Percentiles rank a stretch among this genome's conserved stretches.
These are phyloP conservation scores for Sisyra terminalis DNA, from an alignment of 2,888 invertebrate genomes.

Conservation along the genomic window DNA sequence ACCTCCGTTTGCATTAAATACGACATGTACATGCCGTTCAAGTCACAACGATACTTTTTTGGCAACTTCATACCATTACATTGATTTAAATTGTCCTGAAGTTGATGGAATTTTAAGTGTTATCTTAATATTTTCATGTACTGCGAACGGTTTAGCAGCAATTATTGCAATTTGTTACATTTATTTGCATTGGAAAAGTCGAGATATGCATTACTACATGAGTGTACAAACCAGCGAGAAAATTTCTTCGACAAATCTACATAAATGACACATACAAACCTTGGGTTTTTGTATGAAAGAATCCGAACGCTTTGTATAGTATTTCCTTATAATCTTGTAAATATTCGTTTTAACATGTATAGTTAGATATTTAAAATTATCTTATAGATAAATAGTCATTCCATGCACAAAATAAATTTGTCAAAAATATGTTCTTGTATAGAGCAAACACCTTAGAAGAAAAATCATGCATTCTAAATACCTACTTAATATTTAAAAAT, in stretches of 20 bases:
- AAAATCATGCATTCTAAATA: too few relatives aligned
- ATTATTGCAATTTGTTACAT: constrained; percentile 26
- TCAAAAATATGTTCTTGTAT: too few relatives aligned
- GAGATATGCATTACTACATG: constrained; percentile 23
- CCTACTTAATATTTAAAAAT: too few relatives aligned
- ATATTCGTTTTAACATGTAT: too few relatives aligned
- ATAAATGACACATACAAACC: constrained; percentile 6
- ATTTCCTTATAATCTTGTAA: not conserved
- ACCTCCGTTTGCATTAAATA: constrained; percentile 22
- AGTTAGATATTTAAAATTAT: too few relatives aligned
- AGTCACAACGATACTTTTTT: constrained; percentile 13
- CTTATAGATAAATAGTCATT: too few relatives aligned
- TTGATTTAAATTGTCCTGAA: constrained; percentile 28
- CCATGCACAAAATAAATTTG: too few relatives aligned
- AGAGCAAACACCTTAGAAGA: too few relatives aligned
- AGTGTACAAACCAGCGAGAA: constrained; percentile 22
- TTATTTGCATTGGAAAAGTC: constrained; percentile 28
- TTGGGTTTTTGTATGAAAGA: not conserved
- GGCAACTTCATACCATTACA: constrained; percentile 22
- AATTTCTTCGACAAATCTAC: not conserved
- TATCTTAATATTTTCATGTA: constrained; percentile 24
- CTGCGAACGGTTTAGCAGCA: constrained; percentile 24
- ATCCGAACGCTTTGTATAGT: not conserved
- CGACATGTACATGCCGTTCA: constrained; percentile 25
- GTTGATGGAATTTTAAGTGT: constrained; percentile 24